These are phyloP conservation scores for Gulo gulo DNA, from an alignment of 2,113 vertebrate species.

Conservation along the genomic window DNA sequence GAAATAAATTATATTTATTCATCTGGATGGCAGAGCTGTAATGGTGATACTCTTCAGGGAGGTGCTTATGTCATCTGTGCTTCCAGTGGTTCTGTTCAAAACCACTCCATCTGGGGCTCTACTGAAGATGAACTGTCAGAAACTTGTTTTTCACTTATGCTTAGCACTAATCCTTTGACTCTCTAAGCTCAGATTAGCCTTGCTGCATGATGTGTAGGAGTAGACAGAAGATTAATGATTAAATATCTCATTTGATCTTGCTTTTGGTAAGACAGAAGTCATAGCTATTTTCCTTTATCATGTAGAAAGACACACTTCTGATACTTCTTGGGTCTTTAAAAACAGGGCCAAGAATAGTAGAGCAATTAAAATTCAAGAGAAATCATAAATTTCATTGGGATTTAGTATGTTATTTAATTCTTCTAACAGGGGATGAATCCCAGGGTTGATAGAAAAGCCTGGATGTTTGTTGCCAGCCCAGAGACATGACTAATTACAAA, in stretches of 20 bases:
- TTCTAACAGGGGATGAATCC: neutral
- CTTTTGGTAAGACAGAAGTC: neutral
- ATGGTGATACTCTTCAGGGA: neutral
- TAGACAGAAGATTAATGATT: neutral
- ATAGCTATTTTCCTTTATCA: neutral
- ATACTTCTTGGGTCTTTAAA: neutral
- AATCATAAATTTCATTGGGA: neutral
- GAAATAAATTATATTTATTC: neutral
- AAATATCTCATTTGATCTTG: neutral
- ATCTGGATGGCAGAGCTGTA: neutral
- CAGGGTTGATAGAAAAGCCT: neutral
- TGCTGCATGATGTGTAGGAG: neutral
- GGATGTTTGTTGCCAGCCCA: neutral
- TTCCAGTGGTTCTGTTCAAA: neutral
- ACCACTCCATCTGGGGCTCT: neutral
- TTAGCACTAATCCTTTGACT: neutral
- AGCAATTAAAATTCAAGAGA: neutral
- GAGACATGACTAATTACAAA: neutral
- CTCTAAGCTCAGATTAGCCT: neutral
- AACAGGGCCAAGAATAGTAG: neutral
- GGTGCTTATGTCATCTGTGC: neutral
- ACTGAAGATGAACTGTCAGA: neutral
- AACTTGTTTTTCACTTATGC: neutral
- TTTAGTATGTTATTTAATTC: neutral
- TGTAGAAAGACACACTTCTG: neutral